These are phyloP conservation scores for Charanyca ferruginea DNA, from an alignment of 2,888 invertebrate species.

Conservation along the genomic window DNA sequence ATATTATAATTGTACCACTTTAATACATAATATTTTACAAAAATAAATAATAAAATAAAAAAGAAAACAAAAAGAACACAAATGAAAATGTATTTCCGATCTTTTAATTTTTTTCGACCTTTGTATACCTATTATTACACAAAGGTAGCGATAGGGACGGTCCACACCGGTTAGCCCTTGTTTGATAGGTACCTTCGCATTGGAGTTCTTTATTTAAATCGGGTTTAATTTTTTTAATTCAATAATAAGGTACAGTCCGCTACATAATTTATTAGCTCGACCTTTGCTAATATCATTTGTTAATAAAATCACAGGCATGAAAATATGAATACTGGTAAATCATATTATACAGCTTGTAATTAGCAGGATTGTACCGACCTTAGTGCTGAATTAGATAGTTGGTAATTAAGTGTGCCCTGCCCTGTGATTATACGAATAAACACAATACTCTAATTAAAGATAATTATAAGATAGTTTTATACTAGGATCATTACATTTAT, in stretches of 20 bases:
- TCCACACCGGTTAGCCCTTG: not conserved
- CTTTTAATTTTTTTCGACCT: no score
- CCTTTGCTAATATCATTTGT: slow-evolving; percentile 10
- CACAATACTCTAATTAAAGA: slow-evolving; percentile 34
- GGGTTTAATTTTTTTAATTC: not conserved
- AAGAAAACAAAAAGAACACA: no score
- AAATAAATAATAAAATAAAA: no score
- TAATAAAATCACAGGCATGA: slow-evolving; percentile 2
- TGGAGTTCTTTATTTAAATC: not conserved
- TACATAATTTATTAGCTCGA: not conserved
- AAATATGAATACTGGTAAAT: slow-evolving; percentile 5
- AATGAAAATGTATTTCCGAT: no score
- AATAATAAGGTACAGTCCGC: not conserved
- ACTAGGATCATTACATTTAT: slow-evolving; percentile 1
- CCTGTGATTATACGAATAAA: slow-evolving; percentile 31
- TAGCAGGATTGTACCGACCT: not conserved
- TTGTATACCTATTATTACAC: not conserved
- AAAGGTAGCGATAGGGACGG: not conserved
- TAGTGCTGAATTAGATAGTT: slow-evolving; percentile 10
- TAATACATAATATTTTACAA: no score
- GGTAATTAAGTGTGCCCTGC: slow-evolving; percentile 9
- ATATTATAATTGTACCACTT: no score
- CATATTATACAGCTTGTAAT: not conserved
- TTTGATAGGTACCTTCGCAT: not conserved
- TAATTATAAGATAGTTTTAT: slow-evolving; percentile 23